Evolutionary conservation across 2,797 vertebrate species (phyloP), one percentile per base, ranked within the genome.

Genomic region (Brachymystax lenok): DNA sequence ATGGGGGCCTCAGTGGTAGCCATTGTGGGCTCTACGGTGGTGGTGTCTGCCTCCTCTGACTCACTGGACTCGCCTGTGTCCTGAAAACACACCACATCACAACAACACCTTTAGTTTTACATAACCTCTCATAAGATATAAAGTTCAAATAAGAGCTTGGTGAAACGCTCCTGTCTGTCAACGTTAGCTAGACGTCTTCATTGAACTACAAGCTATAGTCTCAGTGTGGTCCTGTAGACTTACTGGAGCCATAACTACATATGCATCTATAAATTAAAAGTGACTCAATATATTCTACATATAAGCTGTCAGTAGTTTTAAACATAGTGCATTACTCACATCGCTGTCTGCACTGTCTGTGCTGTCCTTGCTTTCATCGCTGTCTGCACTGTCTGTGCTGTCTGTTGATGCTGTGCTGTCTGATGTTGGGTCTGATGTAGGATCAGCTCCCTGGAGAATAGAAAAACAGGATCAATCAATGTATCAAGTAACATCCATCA

Each of bases 41-140:
- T 73, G 51, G 87, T 88, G 74, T 85, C 87, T 7, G 88, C 78
- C 81, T 94, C 92, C 1, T 84, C 91, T 0, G 93, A 94, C 77
- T 95, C 83, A 3, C 78, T 92, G 3, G 90, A 88, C 1, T 92
- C 87, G 0, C 90, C 86, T 6, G 80, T 78, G 1, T 84, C 82
- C 86, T 90, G 76, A 52, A 71, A 0, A 69, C 51, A 76, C 16
- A 54, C 56, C 27, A 61, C 19, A 56, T 17, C 54, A n/a, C 35
- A 40, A 28, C 16, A 52, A 12, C 21, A 14, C 51, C 8, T 24
- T 64, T 28, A 33, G 33, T 28, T 8, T 46, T 19, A 16, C 24
- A 12, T 1, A 24, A 64, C 61, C 24, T 27, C 61, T 63, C 21
- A 24, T 24, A 63, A 63, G 59, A 21, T 13, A 56, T 56, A 6